Base-by-base conservation (phyloP, 2,113 vertebrate species). In the Phrynosoma platyrhinos region DNA sequence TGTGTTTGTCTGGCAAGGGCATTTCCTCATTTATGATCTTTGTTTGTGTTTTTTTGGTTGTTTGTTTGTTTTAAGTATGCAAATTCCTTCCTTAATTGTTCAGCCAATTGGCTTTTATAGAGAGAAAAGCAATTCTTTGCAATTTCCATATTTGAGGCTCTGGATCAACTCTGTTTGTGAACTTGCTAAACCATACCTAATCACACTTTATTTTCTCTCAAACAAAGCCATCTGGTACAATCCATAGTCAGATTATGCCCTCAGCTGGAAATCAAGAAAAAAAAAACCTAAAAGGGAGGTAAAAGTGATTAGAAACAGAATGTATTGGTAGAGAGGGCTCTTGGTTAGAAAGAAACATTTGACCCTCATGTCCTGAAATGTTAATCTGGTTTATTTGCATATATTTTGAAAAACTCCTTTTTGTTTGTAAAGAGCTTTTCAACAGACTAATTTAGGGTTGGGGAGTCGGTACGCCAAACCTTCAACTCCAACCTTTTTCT, bases 1-100 rank as follows among this genome's bases (percentile, higher is more conserved):
- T 85, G 80, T 82, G 79, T n/a, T 68, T 82, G 83, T 71, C 81
- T 69, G 32, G 40, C 88, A 75, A 18, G 55, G 58, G 36, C 32
- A 9, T 30, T 81, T 25, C 4, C 23, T 9, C n/a, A 2, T 21
- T 64, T 81, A 55, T 10, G 76, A 40, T 20, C 25, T 9, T 36
- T 12, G 9, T 20, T 74, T 89, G 58, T 58, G 76, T 84, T 85
- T 76, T 68, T 76, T 42, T n/a, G n/a, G n/a, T n/a, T n/a, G n/a
- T n/a, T n/a, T n/a, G n/a, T 14, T 64, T 25, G 23, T 68, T 66
- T 75, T 75, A 52, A 68, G 32, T 53, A 75, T 42, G 72, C 14
- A 85, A 40, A 76, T 36, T 52, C 40, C 32, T 23, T 85, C 62
- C 53, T 23, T 3, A 30, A 8, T 4, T 13, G 6, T 36, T 5